Conservation (phyloP, 2,113 vertebrate genomes). For the Platycercus adscitus region DNA sequence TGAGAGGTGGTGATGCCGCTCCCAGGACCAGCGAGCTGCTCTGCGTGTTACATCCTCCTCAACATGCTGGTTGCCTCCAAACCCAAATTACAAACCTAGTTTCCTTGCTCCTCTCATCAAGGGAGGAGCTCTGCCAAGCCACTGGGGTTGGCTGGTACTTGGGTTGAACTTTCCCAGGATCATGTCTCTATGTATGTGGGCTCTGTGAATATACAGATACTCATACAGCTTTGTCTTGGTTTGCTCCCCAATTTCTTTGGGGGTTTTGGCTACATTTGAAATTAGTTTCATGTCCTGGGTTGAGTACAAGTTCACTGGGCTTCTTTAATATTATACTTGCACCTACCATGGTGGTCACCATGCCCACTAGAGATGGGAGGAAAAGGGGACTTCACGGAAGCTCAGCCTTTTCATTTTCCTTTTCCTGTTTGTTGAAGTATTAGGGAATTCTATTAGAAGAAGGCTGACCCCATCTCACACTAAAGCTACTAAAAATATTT, state of each 20-base stretch:
- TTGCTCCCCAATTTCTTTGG: neutral
- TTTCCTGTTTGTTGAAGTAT: neutral
- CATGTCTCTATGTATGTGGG: rapidly evolving
- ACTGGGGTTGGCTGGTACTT: neutral
- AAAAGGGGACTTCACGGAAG: neutral
- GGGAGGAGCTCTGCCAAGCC: neutral
- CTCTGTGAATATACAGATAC: neutral
- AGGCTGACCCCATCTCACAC: neutral
- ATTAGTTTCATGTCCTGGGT: neutral
- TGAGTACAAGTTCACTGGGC: neutral
- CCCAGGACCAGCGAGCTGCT: neutral
- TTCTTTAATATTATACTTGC: neutral
- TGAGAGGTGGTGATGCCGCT: neutral
- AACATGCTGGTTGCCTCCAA: neutral
- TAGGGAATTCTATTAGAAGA: neutral
- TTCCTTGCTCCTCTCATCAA: neutral
- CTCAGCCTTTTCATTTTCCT: neutral
- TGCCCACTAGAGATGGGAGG: neutral
- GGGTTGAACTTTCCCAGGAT: neutral
- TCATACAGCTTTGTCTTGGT: neutral
- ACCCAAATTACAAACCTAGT: neutral
- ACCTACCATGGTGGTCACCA: neutral
- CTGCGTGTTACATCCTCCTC: rapidly evolving
- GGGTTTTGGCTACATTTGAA: neutral
- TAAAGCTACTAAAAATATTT: neutral